phyloP scores from a whole-genome alignment of 2,113 vertebrate genomes.

The Tetrax tetrax region DNA sequence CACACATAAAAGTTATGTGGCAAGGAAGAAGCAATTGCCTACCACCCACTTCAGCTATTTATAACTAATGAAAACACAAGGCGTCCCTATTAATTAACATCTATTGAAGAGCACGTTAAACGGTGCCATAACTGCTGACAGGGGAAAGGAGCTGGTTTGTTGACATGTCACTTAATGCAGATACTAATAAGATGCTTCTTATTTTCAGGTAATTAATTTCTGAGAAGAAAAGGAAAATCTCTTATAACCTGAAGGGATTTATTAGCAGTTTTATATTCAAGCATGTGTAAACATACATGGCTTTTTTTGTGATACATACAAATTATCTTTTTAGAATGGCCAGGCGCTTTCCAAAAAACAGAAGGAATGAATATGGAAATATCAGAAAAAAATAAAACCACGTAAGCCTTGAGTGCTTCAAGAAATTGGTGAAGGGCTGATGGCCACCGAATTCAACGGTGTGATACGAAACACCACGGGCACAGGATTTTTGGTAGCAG shows the following conservation, averaged over 20 bases:
- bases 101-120: neutral
- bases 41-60: constrained; percentile 11
- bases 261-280: neutral
- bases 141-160: neutral
- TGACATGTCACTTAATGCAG: neutral
- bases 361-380: neutral
- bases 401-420: neutral
- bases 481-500: neutral
- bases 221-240: neutral
- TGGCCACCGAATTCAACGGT: too few relatives aligned
- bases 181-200: neutral
- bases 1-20: neutral
- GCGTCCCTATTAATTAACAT: neutral
- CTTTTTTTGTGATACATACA: neutral
- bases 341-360: neutral
- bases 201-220: neutral
- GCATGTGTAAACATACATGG: fast-evolving
- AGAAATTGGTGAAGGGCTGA: neutral
- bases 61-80: neutral
- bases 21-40: neutral
- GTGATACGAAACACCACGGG: fast-evolving
- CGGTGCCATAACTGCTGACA: neutral
- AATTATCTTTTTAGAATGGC: neutral
- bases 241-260: neutral
- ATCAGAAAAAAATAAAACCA: neutral